Percentiles rank a stretch among this genome's conserved stretches.
Evolutionary conservation across 2,888 invertebrate species (phyloP).

Genomic region (Miltochrista miniata): DNA sequence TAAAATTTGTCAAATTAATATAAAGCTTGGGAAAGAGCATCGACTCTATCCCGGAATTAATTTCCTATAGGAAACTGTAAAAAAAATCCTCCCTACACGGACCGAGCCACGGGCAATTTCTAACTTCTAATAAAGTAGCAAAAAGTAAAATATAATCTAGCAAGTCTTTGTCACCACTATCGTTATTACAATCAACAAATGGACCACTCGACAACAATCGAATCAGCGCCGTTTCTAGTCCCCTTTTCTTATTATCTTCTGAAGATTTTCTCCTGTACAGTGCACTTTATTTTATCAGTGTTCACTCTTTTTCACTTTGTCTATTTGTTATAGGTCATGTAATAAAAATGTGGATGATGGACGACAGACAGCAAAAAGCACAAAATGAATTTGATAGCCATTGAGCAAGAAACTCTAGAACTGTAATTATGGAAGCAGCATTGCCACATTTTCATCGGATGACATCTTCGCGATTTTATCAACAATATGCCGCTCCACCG

Average conservation of each 20-base stretch:
- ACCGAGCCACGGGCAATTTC: too few species aligned
- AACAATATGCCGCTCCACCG: conserved; percentile 71
- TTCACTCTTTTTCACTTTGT: conserved; percentile 19
- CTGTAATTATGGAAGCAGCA: conserved; percentile 70
- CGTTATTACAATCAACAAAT: conserved; percentile 69
- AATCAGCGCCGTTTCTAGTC: conserved; percentile 39
- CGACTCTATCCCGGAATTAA: too few species aligned
- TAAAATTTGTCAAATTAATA: too few species aligned
- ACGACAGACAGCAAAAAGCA: conserved; percentile 17
- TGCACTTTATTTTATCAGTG: conserved; percentile 43
- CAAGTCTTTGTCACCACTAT: conserved; percentile 38
- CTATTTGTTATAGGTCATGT: conserved; percentile 49
- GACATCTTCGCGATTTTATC: conserved; percentile 69
- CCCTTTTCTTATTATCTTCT: conserved; percentile 35
- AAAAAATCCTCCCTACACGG: too few species aligned
- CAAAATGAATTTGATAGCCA: conserved; percentile 29
- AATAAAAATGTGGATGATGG: conserved; percentile 17
- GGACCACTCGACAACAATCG: conserved; percentile 56
- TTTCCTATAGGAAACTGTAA: too few species aligned
- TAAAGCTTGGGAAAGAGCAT: too few species aligned
- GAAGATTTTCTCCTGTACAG: conserved; percentile 19
- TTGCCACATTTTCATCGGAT: conserved; percentile 72
- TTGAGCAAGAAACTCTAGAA: conserved; percentile 19
- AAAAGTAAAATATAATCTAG: too few species aligned
- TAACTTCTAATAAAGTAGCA: too few species aligned